Base-by-base conservation (phyloP, 2,888 invertebrate genomes). In the Penaeus monodon region DNA sequence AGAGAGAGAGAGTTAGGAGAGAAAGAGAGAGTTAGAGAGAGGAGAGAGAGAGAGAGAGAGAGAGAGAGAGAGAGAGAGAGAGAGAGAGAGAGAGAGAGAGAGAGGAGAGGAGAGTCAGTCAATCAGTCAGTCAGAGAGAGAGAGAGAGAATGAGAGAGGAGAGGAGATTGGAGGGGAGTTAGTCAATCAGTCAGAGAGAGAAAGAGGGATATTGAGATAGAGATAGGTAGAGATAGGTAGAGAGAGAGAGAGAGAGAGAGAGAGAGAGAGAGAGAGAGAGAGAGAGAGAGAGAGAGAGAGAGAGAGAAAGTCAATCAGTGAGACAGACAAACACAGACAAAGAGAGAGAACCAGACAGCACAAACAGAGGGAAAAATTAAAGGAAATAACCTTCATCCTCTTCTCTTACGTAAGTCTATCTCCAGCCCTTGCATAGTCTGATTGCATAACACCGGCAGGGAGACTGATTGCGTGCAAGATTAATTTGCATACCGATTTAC, bases 1-100 rank as follows among this genome's bases (percentile, higher is more conserved):
- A 33, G 33, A 74, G 74, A 33, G 33, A 7, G 33, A 74, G 3
- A n/a, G n/a, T n/a, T n/a, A n/a, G 27, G n/a, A n/a, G n/a, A 77
- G 77, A 77, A n/a, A 57, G n/a, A 77, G 44, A 44, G n/a, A 57
- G n/a, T n/a, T n/a, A n/a, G n/a, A n/a, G n/a, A 49, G 77, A 77
- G 24, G 49, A 49, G 24, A 49, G 44, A 24, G 44, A 24, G 44
- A 24, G 44, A 20, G 38, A 38, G n/a, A 12, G n/a, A 38, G 38
- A 7, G n/a, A 8, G 38, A 49, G 77, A 49, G 49, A n/a, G 49
- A 77, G 77, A 49, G 49, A 49, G 49, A 44, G 77, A 49, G 49
- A 49, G 49, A 49, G 77, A 77, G 49, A 49, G 49, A 77, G 77
- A 77, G 57, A 27, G 57, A 49, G 77, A 12, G 29, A 33, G 33